Evolutionary conservation across 1,140 invertebrate genomes (phyloP).

Genomic region (Panulirus ornatus): DNA sequence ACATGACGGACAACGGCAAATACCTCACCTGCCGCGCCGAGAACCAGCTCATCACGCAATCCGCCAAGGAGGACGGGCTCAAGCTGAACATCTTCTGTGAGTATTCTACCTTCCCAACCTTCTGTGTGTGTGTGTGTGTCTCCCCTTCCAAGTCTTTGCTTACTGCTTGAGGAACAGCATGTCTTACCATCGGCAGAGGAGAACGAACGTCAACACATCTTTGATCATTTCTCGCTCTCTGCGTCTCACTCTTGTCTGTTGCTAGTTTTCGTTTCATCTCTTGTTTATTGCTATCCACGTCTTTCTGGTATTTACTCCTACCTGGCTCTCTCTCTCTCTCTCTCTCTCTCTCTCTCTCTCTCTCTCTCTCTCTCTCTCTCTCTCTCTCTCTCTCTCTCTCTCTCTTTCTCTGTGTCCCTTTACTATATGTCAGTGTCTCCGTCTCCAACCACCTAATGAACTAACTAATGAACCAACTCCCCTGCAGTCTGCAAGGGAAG

Average conservation of each 20-base stretch:
- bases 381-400: no score
- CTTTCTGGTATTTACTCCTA: background rate
- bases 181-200: no score
- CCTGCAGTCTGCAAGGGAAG: no score
- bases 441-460: no score
- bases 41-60: constrained; percentile 76
- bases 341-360: background rate
- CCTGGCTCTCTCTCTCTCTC: background rate
- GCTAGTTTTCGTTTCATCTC: no score
- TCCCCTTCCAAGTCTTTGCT: background rate
- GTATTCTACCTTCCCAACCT: no score
- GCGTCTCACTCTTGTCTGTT: background rate
- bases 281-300: background rate
- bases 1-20: constrained; percentile 77
- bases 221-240: background rate
- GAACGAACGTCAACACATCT: background rate
- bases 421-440: no score
- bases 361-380: background rate
- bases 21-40: constrained; percentile 77
- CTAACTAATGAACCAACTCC: no score
- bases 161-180: background rate
- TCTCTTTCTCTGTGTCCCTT: no score
- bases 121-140: background rate
- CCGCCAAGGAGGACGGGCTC: constrained; percentile 77
- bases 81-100: constrained; percentile 78